phyloP scores from a whole-genome alignment of 2,113 vertebrate genomes.

The Nanorana parkeri region DNA sequence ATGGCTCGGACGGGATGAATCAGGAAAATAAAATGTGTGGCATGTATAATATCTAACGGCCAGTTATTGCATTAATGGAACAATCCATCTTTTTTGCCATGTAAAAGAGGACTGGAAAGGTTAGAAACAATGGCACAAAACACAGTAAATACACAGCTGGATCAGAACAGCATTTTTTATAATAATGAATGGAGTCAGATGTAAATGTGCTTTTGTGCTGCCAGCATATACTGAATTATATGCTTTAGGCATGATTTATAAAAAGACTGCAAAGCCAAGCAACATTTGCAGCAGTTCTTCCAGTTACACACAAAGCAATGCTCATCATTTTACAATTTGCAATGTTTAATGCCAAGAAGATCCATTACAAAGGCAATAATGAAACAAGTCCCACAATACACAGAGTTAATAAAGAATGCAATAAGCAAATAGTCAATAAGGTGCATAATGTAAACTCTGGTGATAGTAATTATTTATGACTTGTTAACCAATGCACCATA shows the following conservation, averaged over 20 bases:
- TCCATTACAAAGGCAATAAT: too few species aligned
- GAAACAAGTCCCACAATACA: too few species aligned
- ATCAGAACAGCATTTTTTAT: neutral
- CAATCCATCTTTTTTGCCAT: neutral
- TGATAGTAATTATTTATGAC: too few species aligned
- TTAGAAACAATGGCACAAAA: constrained; percentile 16
- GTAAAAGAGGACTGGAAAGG: neutral
- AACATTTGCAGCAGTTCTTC: constrained; percentile 18
- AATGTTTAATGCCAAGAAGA: too few species aligned
- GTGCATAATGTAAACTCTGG: too few species aligned
- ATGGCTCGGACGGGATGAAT: constrained; percentile 15
- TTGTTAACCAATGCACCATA: too few species aligned
- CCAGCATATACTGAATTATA: constrained; percentile 29
- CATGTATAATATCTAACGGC: neutral
- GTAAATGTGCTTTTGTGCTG: constrained; percentile 31
- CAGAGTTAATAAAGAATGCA: too few species aligned
- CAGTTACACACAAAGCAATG: neutral
- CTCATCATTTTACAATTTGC: neutral
- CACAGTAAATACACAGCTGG: constrained; percentile 14
- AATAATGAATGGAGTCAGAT: constrained; percentile 34
- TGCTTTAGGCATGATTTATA: constrained; percentile 26
- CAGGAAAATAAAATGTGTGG: constrained; percentile 26
- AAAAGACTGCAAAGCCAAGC: constrained; percentile 33
- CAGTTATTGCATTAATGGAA: neutral
- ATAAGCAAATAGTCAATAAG: too few species aligned